Base-by-base conservation (phyloP, 23 tunicate species). In the Oikopleura albicans region DNA sequence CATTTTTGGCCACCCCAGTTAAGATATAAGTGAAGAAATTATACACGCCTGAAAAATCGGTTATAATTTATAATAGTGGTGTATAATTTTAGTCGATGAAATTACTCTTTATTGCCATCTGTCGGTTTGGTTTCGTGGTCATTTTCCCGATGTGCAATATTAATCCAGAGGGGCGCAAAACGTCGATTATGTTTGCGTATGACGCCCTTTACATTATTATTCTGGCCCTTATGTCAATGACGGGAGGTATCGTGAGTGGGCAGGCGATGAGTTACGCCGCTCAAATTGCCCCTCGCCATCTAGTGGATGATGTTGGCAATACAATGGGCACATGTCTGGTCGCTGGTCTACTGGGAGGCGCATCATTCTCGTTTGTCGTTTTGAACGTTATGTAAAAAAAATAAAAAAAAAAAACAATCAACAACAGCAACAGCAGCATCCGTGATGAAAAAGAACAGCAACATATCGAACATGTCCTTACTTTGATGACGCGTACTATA, bases 291-390 rank as follows among this genome's bases (percentile, higher is more conserved):
- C 79, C 79, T 12, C 28, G 37, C 4, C 79, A 71, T 71, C 35
- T 71, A 29, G 35, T 4, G 4, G 79, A 71, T 37, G 79, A 71
- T 71, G 79, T 71, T 71, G 79, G 79, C 2, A 71, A 71, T 29
- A 71, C 79, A 37, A 71, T 71, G 79, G 79, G 79, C 28, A 71
- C 79, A 2, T 71, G 34, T 16, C 79, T 71, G 34, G 79, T 71
- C 2, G 79, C 79, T 31, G 79, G 79, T 71, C 79, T 71, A 22
- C 35, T 16, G 4, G 79, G 79, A 22, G 79, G 79, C 28, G 79
- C 79, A 2, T 16, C 79, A 16, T 71, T 71, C 31, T 71, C 79
- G 35, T 71, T 71, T 29, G 34, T 71, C 37, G 35, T 71, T 16
- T 2, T 71, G 28, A 2, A 2, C 79, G 33, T 71, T 4, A 71